A percentile compares a stretch with the other conserved stretches of the same genome.
Evolutionary conservation across 2,888 invertebrate species (phyloP).

Genomic region (Eupithecia insigniata): DNA sequence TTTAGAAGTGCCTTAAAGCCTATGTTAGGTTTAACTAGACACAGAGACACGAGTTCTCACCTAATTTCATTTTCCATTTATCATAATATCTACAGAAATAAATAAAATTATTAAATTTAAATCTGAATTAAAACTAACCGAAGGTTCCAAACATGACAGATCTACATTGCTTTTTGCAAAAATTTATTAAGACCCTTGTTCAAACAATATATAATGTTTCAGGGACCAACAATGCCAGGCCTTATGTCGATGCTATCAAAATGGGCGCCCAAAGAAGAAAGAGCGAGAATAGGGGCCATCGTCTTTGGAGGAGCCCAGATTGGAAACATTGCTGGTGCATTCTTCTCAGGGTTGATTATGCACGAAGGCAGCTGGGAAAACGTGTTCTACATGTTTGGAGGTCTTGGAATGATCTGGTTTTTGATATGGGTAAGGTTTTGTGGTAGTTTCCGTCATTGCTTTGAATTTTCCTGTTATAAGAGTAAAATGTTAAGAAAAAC

Average conservation of each 20-base stretch:
- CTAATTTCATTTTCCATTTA: no score
- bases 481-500: neutral
- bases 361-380: conserved; percentile 81
- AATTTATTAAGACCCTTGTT: no score
- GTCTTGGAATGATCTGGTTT: conserved; percentile 81
- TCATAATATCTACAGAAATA: no score
- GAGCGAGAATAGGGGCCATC: conserved; percentile 83
- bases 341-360: conserved; percentile 81
- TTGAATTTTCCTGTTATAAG: neutral
- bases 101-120: no score
- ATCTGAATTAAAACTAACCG: no score
- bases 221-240: conserved; percentile 86
- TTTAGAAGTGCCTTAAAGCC: no score
- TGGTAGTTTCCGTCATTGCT: neutral
- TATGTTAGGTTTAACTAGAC: no score
- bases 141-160: no score
- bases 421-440: conserved; percentile 71
- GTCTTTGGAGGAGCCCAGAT: conserved; percentile 85
- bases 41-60: no score
- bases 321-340: conserved; percentile 82
- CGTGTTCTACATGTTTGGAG: conserved; percentile 85
- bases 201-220: neutral
- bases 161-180: no score
- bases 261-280: conserved; percentile 85
- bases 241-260: conserved; percentile 85